Conservation (phyloP, 2,888 invertebrate genomes). For the Drosophila vallismaia region DNA sequence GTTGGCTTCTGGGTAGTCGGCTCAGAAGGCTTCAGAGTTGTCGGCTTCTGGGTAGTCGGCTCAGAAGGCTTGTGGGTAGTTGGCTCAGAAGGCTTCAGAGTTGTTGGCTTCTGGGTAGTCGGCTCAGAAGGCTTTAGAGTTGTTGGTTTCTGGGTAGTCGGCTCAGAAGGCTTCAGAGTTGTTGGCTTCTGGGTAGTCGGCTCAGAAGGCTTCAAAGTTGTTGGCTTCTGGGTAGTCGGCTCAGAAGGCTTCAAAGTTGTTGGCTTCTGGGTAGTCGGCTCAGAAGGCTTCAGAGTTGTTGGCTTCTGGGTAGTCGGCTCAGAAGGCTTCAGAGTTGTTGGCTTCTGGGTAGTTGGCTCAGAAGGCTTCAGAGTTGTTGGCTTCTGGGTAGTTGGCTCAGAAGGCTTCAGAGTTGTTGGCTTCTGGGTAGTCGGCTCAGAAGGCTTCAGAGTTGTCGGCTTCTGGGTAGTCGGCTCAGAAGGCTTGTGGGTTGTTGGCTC, state of each 20-base stretch:
- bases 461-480: background rate
- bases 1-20: background rate
- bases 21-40: background rate
- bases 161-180: background rate
- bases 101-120: slow-evolving; percentile 1
- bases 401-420: background rate
- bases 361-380: slow-evolving; percentile 1
- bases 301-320: background rate
- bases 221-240: background rate
- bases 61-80: slow-evolving; percentile 10
- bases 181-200: background rate
- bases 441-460: slow-evolving; percentile 5
- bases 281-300: background rate
- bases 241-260: background rate
- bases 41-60: background rate
- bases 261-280: background rate
- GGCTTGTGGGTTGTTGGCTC: background rate
- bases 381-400: background rate
- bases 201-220: background rate
- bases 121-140: slow-evolving; percentile 4
- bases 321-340: background rate
- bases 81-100: slow-evolving; percentile 1
- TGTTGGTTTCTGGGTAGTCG: background rate
- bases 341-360: background rate
- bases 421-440: background rate